Evolutionary conservation across 2,888 invertebrate genomes (phyloP), one percentile per base, ranked within the genome.

Genomic region (Tillus elongatus): DNA sequence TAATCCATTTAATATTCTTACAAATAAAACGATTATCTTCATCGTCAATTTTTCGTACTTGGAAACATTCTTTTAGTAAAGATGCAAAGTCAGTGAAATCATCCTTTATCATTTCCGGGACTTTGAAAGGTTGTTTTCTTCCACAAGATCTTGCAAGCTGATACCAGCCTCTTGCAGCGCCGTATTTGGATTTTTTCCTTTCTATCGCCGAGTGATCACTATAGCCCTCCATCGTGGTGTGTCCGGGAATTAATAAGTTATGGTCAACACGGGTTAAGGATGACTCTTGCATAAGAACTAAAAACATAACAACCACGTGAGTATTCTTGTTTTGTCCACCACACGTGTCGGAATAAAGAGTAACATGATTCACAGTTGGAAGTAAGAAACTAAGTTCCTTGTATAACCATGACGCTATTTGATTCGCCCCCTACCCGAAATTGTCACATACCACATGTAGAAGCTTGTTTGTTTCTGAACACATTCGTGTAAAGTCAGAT

Each of bases 301-400:
- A 10, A 12, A 28, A 28, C 28, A 28, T 28, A 3, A 28, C 28
- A 10, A 28, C 28, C 3, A 28, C 3, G 11, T 28, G 28, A 3
- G 28, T 6, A n/a, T 28, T 28, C 11, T n/a, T 28, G n/a, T 28
- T 28, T n/a, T 28, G 28, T 3, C 28, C 28, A n/a, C 28, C 28
- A 28, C 28, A 28, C 4, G 28, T 28, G 28, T 28, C 28, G 3
- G 28, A 28, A 28, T 28, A 28, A 10, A 28, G 11, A 10, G n/a
- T 28, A 4, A 28, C 3, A n/a, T n/a, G 28, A 6, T 28, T 28
- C n/a, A 28, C 11, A 12, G 4, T 28, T 28, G 3, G 28, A 3
- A 12, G 28, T n/a, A 28, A n/a, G 4, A 12, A 3, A 4, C n/a
- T 6, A n/a, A 28, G 28, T 12, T 28, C 28, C 28, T 28, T 28